Conservation (phyloP, 2,888 invertebrate species). For the Lasioglossum oenotherae region DNA sequence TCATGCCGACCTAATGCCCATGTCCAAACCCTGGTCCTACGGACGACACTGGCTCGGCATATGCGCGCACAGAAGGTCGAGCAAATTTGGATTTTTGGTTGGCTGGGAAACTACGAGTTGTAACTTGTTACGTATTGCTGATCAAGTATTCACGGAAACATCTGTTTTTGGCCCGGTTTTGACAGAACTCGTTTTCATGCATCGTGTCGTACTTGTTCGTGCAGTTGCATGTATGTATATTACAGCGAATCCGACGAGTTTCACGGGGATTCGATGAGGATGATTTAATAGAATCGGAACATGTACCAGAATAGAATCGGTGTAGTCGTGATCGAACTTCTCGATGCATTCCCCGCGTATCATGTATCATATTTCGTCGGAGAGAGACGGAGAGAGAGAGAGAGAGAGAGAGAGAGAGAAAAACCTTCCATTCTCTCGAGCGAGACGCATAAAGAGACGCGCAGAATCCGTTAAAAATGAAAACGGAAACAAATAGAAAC, state of each 20-base stretch:
- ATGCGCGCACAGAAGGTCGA: too few species aligned
- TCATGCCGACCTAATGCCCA: too few species aligned
- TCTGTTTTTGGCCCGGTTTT: constrained; percentile 49
- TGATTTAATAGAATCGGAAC: neutral
- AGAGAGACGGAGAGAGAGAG: neutral
- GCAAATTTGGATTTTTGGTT: too few species aligned
- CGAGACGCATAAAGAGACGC: neutral
- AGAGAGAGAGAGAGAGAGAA: neutral
- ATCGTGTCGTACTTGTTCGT: constrained; percentile 14
- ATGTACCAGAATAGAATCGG: constrained; percentile 16
- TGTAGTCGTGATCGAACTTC: constrained; percentile 14
- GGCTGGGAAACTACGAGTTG: neutral
- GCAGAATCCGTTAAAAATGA: constrained; percentile 34
- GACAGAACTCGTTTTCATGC: constrained; percentile 21
- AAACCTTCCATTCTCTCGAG: constrained; percentile 10
- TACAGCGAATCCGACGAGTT: neutral
- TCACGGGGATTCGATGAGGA: neutral
- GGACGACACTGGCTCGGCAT: too few species aligned
- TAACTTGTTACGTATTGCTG: neutral
- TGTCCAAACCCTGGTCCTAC: too few species aligned
- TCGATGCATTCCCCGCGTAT: constrained; percentile 22
- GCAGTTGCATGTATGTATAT: constrained; percentile 40
- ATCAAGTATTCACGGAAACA: constrained; percentile 50
- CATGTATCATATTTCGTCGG: constrained; percentile 41
- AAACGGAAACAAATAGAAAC: neutral